A percentile compares a stretch with the other conserved stretches of the same genome.
Evolutionary conservation across 1,140 invertebrate species (phyloP).

Genomic region (Microplitis demolitor): DNA sequence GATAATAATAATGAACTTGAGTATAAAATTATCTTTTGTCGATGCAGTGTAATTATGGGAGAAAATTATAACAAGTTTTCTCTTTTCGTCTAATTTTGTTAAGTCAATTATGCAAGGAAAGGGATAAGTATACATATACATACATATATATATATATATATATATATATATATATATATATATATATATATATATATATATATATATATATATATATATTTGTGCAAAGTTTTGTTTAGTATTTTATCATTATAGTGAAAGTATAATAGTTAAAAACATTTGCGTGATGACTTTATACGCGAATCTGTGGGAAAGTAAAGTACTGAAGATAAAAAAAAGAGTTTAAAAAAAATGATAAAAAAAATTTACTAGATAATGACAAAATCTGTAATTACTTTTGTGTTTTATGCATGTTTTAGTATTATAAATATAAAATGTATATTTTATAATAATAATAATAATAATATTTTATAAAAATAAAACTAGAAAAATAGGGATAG

Average conservation of each 20-base stretch:
- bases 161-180: too few species aligned
- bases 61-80: conserved; percentile 13
- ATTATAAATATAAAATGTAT: not conserved
- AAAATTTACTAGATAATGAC: not conserved
- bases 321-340: not conserved
- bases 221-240: not conserved
- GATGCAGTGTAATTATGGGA: not conserved
- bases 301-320: not conserved
- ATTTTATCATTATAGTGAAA: conserved; percentile 11
- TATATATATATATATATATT: too few species aligned
- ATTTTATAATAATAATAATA: not conserved
- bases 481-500: not conserved
- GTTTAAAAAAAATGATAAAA: not conserved
- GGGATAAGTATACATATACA: too few species aligned
- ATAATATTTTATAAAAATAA: conserved; percentile 2
- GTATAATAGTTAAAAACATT: not conserved
- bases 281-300: not conserved
- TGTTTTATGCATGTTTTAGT: too few species aligned
- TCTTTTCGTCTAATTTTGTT: conserved; percentile 8
- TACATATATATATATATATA: too few species aligned
- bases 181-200: too few species aligned
- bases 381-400: too few species aligned
- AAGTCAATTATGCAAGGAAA: conserved; percentile 14
- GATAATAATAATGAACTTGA: not conserved
- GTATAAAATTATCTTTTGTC: not conserved